phyloP scores from a whole-genome alignment of 2,797 vertebrate species.

The Myripristis murdjan region DNA sequence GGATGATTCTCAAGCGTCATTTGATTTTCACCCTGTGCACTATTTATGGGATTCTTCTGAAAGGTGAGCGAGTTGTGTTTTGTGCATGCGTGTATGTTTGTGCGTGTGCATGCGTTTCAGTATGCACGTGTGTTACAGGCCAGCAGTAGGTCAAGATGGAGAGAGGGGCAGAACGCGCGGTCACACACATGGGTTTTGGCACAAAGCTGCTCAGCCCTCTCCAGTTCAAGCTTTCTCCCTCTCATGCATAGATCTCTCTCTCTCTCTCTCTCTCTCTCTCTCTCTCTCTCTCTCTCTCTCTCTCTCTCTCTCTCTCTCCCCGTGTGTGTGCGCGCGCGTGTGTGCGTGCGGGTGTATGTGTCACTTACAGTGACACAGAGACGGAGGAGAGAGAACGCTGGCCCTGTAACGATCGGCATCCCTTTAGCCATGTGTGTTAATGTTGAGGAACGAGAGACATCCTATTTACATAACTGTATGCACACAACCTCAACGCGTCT shows the following conservation, averaged over 20 bases:
- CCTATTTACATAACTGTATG: slow-evolving; percentile 11
- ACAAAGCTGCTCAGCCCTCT: neutral
- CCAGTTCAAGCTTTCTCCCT: neutral
- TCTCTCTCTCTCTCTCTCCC: too few species aligned
- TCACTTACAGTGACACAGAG: too few species aligned
- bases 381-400: neutral
- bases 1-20: slow-evolving; percentile 82
- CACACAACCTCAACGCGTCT: slow-evolving; percentile 2
- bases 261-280: too few species aligned
- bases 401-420: neutral
- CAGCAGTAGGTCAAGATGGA: slow-evolving; percentile 42
- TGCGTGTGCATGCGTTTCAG: slow-evolving; percentile 1
- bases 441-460: slow-evolving; percentile 39
- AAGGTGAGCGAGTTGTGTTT: slow-evolving; percentile 75
- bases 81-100: slow-evolving; percentile 2
- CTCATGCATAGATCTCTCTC: slow-evolving; percentile 23
- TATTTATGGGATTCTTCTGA: slow-evolving; percentile 81
- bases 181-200: slow-evolving; percentile 53
- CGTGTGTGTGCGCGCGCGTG: too few species aligned
- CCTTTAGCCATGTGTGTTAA: slow-evolving; percentile 9
- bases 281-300: too few species aligned
- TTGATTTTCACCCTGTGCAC: slow-evolving; percentile 83
- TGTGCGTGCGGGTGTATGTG: slow-evolving; percentile 32
- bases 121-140: slow-evolving; percentile 28
- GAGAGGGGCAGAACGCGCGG: slow-evolving; percentile 39